Percentiles rank a stretch among this genome's conserved stretches.
phyloP scores from a whole-genome alignment of 2,888 invertebrate species.

The Dolichomitus sp. region DNA sequence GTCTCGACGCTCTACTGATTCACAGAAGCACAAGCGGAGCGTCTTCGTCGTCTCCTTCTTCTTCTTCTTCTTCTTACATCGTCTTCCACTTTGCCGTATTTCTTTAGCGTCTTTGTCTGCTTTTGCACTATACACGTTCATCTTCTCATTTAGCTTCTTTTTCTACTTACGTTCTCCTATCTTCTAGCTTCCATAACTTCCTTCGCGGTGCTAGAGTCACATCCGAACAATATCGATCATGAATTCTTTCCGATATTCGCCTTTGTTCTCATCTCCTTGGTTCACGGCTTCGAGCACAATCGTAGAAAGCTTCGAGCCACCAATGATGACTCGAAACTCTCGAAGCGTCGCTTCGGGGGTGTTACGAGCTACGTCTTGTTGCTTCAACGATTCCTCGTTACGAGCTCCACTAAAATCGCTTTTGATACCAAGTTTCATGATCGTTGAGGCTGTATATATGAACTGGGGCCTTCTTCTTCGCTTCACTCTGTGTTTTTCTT shows the following conservation, averaged over 20 bases:
- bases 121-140: slow-evolving; percentile 40
- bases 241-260: slow-evolving; percentile 68
- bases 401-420: slow-evolving; percentile 35
- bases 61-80: slow-evolving; percentile 6
- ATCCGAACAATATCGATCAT: slow-evolving; percentile 70
- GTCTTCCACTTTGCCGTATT: slow-evolving; percentile 30
- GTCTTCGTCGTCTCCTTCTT: slow-evolving; percentile 25
- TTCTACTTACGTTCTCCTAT: slow-evolving; percentile 8
- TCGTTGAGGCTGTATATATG: neutral
- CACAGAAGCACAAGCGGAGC: slow-evolving; percentile 20
- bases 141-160: slow-evolving; percentile 36
- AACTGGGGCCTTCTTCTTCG: neutral
- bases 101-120: slow-evolving; percentile 12
- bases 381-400: slow-evolving; percentile 28
- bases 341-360: neutral
- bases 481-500: neutral
- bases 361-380: slow-evolving; percentile 4
- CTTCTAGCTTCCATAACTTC: slow-evolving; percentile 32
- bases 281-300: neutral
- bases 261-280: slow-evolving; percentile 8
- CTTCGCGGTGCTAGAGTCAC: slow-evolving; percentile 28
- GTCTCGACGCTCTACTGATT: slow-evolving; percentile 32
- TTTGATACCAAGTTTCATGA: slow-evolving; percentile 19
- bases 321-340: neutral
- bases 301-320: neutral